These are phyloP conservation scores for Kryphioiulus occultus DNA, from an alignment of 2,888 invertebrate species.

Conservation along the genomic window DNA sequence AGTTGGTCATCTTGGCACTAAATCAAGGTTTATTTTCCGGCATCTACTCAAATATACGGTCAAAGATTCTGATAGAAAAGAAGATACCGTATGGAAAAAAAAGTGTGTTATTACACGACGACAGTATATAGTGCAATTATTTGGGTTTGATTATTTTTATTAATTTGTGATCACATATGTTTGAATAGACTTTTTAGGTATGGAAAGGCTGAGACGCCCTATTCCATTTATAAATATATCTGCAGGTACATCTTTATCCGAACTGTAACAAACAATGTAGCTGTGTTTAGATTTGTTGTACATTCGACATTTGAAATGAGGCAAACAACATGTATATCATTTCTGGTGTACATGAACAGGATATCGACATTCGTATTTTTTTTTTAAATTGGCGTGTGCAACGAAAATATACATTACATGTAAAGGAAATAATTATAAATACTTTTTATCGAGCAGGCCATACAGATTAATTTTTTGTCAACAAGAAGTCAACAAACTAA, in stretches of 20 bases:
- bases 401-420: neutral
- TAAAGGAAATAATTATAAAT: neutral
- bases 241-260: neutral
- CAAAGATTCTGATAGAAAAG: too few relatives aligned
- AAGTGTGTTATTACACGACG: neutral
- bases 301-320: neutral
- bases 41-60: too few relatives aligned
- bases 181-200: slow-evolving; percentile 43
- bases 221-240: slow-evolving; percentile 1
- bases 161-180: neutral
- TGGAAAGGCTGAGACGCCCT: neutral
- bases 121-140: neutral
- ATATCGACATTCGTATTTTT: neutral
- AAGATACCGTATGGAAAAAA: too few relatives aligned
- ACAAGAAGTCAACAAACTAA: slow-evolving; percentile 2
- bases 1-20: too few relatives aligned
- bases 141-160: neutral
- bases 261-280: slow-evolving; percentile 41
- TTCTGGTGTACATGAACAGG: neutral
- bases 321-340: neutral
- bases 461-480: neutral
- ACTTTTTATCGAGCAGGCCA: neutral
- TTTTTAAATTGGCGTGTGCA: neutral
- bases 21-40: too few relatives aligned
- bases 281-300: neutral